phyloP scores from a whole-genome alignment of 53 echinoderm and acorn worm genomes.

The Echinometra lucunter region DNA sequence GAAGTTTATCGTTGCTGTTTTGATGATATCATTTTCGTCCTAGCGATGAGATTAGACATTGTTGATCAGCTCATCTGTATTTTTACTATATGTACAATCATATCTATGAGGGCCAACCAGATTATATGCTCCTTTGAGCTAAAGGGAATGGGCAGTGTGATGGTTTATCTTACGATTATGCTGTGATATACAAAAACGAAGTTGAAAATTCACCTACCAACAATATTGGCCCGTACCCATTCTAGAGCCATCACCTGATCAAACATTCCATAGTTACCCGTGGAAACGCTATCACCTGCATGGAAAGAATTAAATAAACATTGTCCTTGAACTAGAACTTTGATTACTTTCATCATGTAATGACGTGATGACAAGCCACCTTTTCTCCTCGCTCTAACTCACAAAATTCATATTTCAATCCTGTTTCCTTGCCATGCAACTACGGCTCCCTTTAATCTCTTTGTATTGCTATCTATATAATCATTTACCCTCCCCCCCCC shows the following conservation, averaged over 20 bases:
- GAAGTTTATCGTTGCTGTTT: too few species aligned
- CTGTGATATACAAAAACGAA: background rate
- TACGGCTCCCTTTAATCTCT: too few species aligned
- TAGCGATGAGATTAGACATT: too few species aligned
- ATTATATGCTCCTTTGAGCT: background rate
- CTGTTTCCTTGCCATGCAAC: background rate
- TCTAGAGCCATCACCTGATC: constrained; percentile 61
- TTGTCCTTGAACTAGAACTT: background rate
- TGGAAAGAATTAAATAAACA: background rate
- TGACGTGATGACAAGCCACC: too few species aligned
- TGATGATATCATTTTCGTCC: too few species aligned
- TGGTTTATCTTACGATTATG: background rate
- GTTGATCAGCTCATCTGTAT: too few species aligned
- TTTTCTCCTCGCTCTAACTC: background rate
- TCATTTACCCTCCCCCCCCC: too few species aligned
- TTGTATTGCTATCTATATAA: background rate
- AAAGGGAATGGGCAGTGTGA: background rate
- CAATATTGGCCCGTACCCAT: constrained; percentile 46
- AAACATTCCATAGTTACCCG: constrained; percentile 56
- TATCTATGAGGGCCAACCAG: too few species aligned
- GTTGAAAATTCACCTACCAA: background rate
- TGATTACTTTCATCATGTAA: background rate
- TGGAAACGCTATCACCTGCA: constrained; percentile 44
- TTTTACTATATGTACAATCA: too few species aligned
- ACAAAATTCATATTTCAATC: background rate